Evolutionary conservation across 2,797 vertebrate genomes (phyloP), one percentile per base, ranked within the genome.

Genomic region (Enteromius anoplus): DNA sequence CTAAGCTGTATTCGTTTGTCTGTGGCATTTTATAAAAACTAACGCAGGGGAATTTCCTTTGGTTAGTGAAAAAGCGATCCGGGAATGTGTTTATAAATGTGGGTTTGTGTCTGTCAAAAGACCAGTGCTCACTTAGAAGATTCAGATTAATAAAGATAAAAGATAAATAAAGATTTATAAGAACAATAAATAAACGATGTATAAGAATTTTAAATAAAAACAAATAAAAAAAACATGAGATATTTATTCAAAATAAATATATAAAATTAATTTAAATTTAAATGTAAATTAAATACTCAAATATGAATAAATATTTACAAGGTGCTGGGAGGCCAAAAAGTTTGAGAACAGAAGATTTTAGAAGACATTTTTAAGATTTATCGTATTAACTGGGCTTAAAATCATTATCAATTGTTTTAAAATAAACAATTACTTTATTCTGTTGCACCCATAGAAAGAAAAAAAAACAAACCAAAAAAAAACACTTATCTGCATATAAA

Each of bases 1-100:
- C 81, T 78, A 83, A 71, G 75, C 81, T 70, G 14, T 21, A 83
- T 83, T 83, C n/a, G 29, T 69, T 70, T 47, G 51, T 77, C 73
- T 45, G 73, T 75, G 81, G 73, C 65, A 62, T 77, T 83, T 83
- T 49, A 70, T 45, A 70, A 70, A 42, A 70, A 78, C 62, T 8
- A 83, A 69, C 12, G 15, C 73, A 60, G 17, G 62, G 73, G 72
- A 76, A 60, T 83, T 76, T 76, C 26, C 66, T 82, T 75, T 17
- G 26, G 65, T 51, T 26, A 3, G 37, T 77, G 19, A 19, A 62
- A 78, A 75, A 40, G 26, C 17, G 9, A 26, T 51, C 78, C 72
- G 79, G 8, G 23, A 60, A 32, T 15, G 19, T 4, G 2, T 60
- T 34, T 15, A 37, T 34, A 37, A 60, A 51, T 79, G 19, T 10